phyloP scores from a whole-genome alignment of 53 echinoderm and acorn worm species.

The Henricia sp. region DNA sequence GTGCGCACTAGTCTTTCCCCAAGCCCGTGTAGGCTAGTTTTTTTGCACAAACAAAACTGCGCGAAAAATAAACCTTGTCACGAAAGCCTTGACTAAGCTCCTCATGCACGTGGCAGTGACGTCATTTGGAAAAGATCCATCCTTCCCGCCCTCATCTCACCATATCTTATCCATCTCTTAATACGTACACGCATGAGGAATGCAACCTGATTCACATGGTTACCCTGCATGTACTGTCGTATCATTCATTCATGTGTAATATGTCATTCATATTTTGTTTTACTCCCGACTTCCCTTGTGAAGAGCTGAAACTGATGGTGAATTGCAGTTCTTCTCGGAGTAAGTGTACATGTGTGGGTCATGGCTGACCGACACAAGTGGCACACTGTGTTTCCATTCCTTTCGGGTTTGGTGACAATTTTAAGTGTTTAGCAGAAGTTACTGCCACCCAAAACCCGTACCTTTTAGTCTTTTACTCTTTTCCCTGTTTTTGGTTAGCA shows the following conservation, averaged over 20 bases:
- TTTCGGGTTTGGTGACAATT: no score
- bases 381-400: no score
- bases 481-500: no score
- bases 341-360: constrained; percentile 70
- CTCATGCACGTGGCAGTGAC: not conserved
- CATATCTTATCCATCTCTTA: not conserved
- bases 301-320: constrained; percentile 62
- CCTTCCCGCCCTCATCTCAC: not conserved
- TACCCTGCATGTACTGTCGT: constrained; percentile 19
- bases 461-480: no score
- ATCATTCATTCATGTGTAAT: not conserved
- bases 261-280: constrained; percentile 39
- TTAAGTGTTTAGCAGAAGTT: no score
- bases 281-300: not conserved
- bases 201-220: not conserved
- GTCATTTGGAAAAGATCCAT: not conserved
- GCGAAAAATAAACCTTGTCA: not conserved
- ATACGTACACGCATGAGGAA: not conserved
- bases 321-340: constrained; percentile 73
- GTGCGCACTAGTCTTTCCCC: no score
- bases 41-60: not conserved
- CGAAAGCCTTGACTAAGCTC: not conserved
- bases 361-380: no score
- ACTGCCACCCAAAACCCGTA: no score
- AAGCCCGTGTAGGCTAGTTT: not conserved